phyloP scores from a whole-genome alignment of 2,888 invertebrate genomes.

The Eristalis intricaria region DNA sequence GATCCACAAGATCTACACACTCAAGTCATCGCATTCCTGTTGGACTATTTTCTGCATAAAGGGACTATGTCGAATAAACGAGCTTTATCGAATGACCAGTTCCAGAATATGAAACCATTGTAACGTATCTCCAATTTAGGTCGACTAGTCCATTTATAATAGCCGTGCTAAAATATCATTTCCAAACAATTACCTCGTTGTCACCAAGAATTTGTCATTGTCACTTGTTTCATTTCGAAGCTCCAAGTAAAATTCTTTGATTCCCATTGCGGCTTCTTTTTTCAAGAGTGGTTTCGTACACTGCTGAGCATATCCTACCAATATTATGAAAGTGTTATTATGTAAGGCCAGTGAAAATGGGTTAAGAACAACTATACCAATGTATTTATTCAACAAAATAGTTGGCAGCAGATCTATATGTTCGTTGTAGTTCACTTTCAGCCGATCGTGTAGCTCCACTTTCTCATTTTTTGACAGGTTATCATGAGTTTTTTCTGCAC shows the following conservation, averaged over 20 bases:
- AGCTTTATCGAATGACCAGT: too few species aligned
- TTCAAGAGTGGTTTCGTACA: slow-evolving; percentile 92
- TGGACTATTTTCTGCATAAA: too few species aligned
- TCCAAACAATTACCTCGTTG: slow-evolving; percentile 82
- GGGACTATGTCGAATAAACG: too few species aligned
- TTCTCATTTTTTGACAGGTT: slow-evolving; percentile 77
- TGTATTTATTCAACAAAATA: slow-evolving; percentile 91
- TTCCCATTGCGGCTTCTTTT: slow-evolving; percentile 86
- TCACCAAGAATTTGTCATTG: slow-evolving; percentile 88
- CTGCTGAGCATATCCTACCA: slow-evolving; percentile 89
- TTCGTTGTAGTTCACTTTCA: slow-evolving; percentile 83
- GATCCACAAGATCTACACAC: too few species aligned
- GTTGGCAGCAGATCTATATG: slow-evolving; percentile 88
- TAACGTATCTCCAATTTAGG: too few species aligned
- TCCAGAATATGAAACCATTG: too few species aligned
- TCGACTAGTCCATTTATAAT: too few species aligned
- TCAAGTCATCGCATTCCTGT: too few species aligned
- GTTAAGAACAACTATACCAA: slow-evolving; percentile 78
- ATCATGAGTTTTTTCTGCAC: slow-evolving; percentile 77
- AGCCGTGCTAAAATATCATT: not conserved
- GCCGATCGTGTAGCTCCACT: slow-evolving; percentile 78
- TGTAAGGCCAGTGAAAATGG: not conserved
- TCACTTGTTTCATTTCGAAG: slow-evolving; percentile 83
- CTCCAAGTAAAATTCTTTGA: slow-evolving; percentile 91
- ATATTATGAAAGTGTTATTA: slow-evolving; percentile 14